A percentile compares a stretch with the other conserved stretches of the same genome.
Conservation (phyloP, 2,888 invertebrate genomes). For the Allygus modestus region DNA sequence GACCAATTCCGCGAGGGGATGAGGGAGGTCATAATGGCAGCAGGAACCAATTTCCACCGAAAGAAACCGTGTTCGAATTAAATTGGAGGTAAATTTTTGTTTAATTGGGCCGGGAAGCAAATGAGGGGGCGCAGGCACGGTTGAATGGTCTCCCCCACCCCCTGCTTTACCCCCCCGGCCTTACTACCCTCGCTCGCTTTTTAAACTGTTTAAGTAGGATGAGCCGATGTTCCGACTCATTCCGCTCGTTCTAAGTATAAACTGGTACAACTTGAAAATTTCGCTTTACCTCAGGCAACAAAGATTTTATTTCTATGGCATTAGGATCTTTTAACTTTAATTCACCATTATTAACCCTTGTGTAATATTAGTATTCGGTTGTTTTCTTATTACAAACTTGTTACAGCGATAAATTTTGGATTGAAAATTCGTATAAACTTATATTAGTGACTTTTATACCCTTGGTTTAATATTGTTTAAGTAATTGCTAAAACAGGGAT, state of each 20-base stretch:
- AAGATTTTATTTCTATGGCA: background rate
- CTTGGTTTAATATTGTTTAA: too few relatives aligned
- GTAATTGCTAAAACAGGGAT: too few relatives aligned
- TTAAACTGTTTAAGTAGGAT: constrained; percentile 58
- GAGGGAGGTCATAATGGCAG: background rate
- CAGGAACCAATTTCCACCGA: constrained; percentile 48
- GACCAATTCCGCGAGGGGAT: background rate
- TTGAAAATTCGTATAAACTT: too few relatives aligned
- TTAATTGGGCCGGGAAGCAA: constrained; percentile 61
- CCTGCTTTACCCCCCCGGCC: background rate
- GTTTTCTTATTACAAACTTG: too few relatives aligned
- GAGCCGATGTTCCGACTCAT: constrained; percentile 33
- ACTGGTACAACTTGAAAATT: background rate
- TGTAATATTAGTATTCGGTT: too few relatives aligned
- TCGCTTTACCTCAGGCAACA: background rate
- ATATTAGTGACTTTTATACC: too few relatives aligned
- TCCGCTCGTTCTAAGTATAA: constrained; percentile 27
- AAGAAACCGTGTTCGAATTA: constrained; percentile 38
- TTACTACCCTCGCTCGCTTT: constrained; percentile 21
- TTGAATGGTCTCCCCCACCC: constrained; percentile 40
- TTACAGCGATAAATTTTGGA: too few relatives aligned
- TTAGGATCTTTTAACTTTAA: background rate
- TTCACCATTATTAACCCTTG: too few relatives aligned
- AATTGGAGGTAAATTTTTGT: constrained; percentile 63
- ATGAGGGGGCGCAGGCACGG: constrained; percentile 35